Conservation (phyloP, 2,797 vertebrate species). For the Spondyliosoma cantharus region DNA sequence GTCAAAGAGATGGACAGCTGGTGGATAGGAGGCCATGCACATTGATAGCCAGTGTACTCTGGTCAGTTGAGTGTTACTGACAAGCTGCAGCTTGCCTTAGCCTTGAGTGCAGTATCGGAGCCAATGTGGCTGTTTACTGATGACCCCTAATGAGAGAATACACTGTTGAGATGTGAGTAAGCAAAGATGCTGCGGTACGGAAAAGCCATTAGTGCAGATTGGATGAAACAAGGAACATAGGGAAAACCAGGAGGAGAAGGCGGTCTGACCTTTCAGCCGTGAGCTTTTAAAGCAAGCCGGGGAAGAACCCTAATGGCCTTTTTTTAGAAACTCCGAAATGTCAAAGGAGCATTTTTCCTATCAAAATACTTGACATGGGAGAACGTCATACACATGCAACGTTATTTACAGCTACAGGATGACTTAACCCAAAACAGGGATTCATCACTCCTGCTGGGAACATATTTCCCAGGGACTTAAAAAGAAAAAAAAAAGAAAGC, state of each 20-base stretch:
- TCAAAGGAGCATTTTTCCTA: conserved; percentile 68
- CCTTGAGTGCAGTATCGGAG: conserved; percentile 48
- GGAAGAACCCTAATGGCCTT: conserved; percentile 62
- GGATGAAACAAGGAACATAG: conserved; percentile 58
- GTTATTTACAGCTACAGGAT: conserved; percentile 69
- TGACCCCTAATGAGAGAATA: conserved; percentile 66
- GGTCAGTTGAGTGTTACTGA: conserved; percentile 67
- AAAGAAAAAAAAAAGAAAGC: conserved; percentile 46
- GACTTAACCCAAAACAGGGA: conserved; percentile 68
- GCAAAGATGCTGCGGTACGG: conserved; percentile 67
- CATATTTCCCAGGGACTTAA: conserved; percentile 56
- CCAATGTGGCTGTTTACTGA: conserved; percentile 70
- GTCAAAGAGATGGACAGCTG: conserved; percentile 40
- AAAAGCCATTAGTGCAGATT: conserved; percentile 73
- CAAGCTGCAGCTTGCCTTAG: conserved; percentile 64
- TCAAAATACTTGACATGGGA: conserved; percentile 68
- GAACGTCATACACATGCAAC: conserved; percentile 52
- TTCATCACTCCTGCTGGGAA: conserved; percentile 67
- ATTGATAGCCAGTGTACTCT: conserved; percentile 37
- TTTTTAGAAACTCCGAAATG: conserved; percentile 68
- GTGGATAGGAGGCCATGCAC: conserved; percentile 8
- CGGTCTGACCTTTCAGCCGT: conserved; percentile 65
- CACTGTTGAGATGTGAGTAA: conserved; percentile 71
- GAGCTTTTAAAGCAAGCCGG: conserved; percentile 59
- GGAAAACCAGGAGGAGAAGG: conserved; percentile 56